A percentile compares a stretch with the other conserved stretches of the same genome.
These are phyloP conservation scores for Laterallus jamaicensis DNA, from an alignment of 2,113 vertebrate species.

Conservation along the genomic window DNA sequence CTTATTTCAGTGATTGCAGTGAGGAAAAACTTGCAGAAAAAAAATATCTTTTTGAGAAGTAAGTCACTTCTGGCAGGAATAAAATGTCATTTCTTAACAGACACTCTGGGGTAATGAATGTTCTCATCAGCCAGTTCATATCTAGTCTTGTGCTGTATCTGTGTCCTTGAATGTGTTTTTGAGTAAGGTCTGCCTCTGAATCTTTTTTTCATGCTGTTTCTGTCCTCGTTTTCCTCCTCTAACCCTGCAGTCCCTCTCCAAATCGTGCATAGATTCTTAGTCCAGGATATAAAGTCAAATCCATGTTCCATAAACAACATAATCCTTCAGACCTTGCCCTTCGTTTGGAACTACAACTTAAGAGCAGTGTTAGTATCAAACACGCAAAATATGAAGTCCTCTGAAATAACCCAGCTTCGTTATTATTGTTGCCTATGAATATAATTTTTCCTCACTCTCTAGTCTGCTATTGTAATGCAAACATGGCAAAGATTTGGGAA, in stretches of 20 bases:
- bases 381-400: neutral
- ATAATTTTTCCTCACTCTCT: neutral
- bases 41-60: neutral
- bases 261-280: neutral
- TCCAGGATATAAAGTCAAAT: neutral
- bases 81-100: neutral
- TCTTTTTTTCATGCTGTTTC: neutral
- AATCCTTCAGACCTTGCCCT: neutral
- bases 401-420: neutral
- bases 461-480: neutral
- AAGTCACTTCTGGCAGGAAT: neutral
- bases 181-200: neutral
- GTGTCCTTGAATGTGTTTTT: neutral
- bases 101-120: neutral
- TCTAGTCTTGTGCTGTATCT: neutral
- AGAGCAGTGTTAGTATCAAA: neutral
- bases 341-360: neutral
- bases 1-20: neutral
- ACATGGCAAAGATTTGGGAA: neutral
- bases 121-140: neutral
- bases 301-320: neutral
- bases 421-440: neutral
- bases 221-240: neutral
- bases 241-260: neutral
- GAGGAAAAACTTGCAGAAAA: neutral